Evolutionary conservation across 2,113 vertebrate genomes (phyloP), one percentile per base, ranked within the genome.

Genomic region (Hippocampus guttulatus): DNA sequence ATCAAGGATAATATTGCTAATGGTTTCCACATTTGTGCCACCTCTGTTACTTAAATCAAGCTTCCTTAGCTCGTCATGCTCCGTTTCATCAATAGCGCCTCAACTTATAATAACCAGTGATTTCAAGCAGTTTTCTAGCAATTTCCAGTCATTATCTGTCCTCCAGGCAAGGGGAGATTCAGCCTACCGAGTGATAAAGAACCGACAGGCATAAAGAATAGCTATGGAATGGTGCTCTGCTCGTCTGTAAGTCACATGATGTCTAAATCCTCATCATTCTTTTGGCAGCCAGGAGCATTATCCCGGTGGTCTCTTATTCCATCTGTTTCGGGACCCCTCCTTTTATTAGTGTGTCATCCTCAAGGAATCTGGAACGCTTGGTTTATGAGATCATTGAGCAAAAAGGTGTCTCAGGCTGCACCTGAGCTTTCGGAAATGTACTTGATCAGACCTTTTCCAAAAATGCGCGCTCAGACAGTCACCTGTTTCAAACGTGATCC

Each of bases 231-330:
- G 63, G 66, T 30, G 66, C 80, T 77, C 52, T 1, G 66, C 73
- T 79, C 67, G 27, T 71, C 62, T 71, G 70, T 69, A 62, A 38
- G 73, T 84, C 73, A 80, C 76, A 75, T 83, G 82, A 76, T 61
- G 57, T 82, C 84, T 86, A 80, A 87, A 85, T 85, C 86, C 55
- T 15, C 80, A 67, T 81, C 78, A 85, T 62, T 60, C 76, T 85
- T 74, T 27, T 47, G 64, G 14, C 41, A 86, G 81, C 75, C 78
- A 27, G 68, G 69, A 15, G 63, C 55, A 72, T 85, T 85, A 87
- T 84, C 75, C 70, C 25, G 63, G 38, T 75, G 67, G 83, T 86
- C 82, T 77, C 70, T 76, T 55, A 81, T 79, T 85, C 86, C 82
- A 83, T 86, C 79, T 84, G 75, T 70, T 18, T 51, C 33, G 5